Conservation (phyloP, 2,113 vertebrate species). For the Hiodon alosoides region DNA sequence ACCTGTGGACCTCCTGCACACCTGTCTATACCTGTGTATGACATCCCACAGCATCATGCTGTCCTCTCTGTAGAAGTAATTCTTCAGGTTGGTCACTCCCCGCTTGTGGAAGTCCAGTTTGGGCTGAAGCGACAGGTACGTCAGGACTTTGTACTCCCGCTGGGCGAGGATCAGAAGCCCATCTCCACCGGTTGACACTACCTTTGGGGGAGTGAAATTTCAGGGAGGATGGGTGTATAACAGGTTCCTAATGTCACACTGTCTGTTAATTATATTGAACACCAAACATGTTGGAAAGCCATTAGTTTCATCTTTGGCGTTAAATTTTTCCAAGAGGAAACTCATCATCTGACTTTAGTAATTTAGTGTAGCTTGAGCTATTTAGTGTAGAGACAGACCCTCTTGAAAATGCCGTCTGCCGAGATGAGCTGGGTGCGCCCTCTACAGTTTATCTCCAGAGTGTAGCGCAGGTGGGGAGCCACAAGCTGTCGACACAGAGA, state of each 20-base stretch:
- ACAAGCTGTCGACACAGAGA: constrained; percentile 49
- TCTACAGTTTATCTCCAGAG: constrained; percentile 64
- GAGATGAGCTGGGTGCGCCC: constrained; percentile 61
- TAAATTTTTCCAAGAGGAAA: no score
- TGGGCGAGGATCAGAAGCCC: constrained; percentile 53
- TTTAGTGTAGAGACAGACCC: constrained; percentile 32
- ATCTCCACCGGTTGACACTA: constrained; percentile 52
- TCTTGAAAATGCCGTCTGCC: constrained; percentile 56
- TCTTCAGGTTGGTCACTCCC: constrained; percentile 40
- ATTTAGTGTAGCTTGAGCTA: background rate
- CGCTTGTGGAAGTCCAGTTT: constrained; percentile 45
- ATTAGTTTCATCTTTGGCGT: no score
- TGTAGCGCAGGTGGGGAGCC: constrained; percentile 60
- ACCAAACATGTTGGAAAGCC: background rate
- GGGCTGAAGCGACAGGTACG: constrained; percentile 60
- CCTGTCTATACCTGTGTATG: constrained; percentile 46
- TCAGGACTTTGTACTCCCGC: constrained; percentile 54
- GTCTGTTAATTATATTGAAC: no score
- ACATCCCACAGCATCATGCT: constrained; percentile 55
- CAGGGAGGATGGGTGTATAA: background rate
- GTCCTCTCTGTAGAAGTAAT: constrained; percentile 58
- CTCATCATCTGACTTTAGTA: background rate
- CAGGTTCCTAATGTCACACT: no score
- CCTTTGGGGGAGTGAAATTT: constrained; percentile 35
- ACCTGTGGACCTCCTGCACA: background rate